Percentiles rank a stretch among this genome's conserved stretches.
These are phyloP conservation scores for Variabilichromis moorii DNA, from an alignment of 2,113 vertebrate species.

Conservation along the genomic window DNA sequence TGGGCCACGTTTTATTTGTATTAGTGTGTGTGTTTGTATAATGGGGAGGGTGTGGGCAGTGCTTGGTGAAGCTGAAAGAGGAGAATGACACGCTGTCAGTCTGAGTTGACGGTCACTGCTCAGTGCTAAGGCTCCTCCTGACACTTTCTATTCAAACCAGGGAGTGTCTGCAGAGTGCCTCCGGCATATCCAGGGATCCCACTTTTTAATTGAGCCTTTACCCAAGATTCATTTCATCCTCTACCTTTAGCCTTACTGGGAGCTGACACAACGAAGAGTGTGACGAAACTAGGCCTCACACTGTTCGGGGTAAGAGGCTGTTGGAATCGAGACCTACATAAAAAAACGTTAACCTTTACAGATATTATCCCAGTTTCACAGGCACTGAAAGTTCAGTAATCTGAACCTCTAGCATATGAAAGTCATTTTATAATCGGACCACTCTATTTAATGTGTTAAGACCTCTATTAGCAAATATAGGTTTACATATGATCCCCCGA, in stretches of 20 bases:
- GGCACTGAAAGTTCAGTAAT: constrained; percentile 9
- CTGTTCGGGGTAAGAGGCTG: constrained; percentile 2
- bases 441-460: neutral
- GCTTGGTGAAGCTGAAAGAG: constrained; percentile 63
- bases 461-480: constrained; percentile 19
- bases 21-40: constrained; percentile 5
- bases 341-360: constrained; percentile 9
- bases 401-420: constrained; percentile 9
- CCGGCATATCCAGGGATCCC: constrained; percentile 35
- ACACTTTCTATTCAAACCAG: constrained; percentile 54
- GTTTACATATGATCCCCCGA: neutral
- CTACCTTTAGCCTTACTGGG: constrained; percentile 29
- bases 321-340: constrained; percentile 21
- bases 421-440: constrained; percentile 16
- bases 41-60: constrained; percentile 19
- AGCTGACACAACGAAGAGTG: constrained; percentile 36
- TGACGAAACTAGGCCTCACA: constrained; percentile 30
- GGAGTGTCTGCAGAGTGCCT: constrained; percentile 28
- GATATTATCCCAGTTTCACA: constrained; percentile 27
- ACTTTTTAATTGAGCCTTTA: constrained; percentile 64
- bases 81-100: constrained; percentile 65
- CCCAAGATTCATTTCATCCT: constrained; percentile 57
- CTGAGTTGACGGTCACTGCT: constrained; percentile 62
- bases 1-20: neutral
- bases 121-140: constrained; percentile 51